Evolutionary conservation across 2,888 invertebrate genomes (phyloP), one percentile per base, ranked within the genome.

Genomic region (Agonopterix alstromeriana): DNA sequence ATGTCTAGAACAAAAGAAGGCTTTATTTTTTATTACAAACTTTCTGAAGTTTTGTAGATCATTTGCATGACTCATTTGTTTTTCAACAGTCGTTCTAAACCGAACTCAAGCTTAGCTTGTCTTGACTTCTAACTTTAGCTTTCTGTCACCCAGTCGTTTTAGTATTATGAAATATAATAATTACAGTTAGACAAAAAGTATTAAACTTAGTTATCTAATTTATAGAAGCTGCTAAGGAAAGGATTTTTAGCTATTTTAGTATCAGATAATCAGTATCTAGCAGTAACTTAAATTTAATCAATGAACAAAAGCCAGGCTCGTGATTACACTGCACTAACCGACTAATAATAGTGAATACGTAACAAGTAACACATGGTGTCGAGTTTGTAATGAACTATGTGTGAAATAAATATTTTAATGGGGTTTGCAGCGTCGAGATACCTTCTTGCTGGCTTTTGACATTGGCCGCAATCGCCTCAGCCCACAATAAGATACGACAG

Each of bases 381-480:
- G 27, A 27, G 27, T 27, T 27, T 27, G 56, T 64, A 49, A 63
- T 74, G 70, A 74, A 77, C 69, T 82, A 72, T 85, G 77, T 82
- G 77, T 82, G 78, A 79, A 72, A 71, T 74, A 76, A 70, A 76
- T 77, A 73, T 87, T 87, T 87, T 86, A 68, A 83, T 86, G 80
- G 83, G 87, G 86, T 89, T 82, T 89, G 74, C 89, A 89, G 89
- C 89, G 81, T 89, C 89, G 82, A 89, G 89, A 74, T 89, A 89
- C 72, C 89, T 89, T 74, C 89, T 89, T 71, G 87, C 89, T 81
- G 89, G 89, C 81, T 89, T 89, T 89, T 89, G 89, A 89, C 89
- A 87, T 77, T 83, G 85, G 83, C 85, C 81, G 76, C 76, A 74
- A 67, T 64, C 69, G 67, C 72, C 70, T 69, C 85, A 82, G 81